Percentiles rank a stretch among this genome's conserved stretches.
These are phyloP conservation scores for Lasioglossum oenotherae DNA, from an alignment of 2,888 invertebrate genomes.

Conservation along the genomic window DNA sequence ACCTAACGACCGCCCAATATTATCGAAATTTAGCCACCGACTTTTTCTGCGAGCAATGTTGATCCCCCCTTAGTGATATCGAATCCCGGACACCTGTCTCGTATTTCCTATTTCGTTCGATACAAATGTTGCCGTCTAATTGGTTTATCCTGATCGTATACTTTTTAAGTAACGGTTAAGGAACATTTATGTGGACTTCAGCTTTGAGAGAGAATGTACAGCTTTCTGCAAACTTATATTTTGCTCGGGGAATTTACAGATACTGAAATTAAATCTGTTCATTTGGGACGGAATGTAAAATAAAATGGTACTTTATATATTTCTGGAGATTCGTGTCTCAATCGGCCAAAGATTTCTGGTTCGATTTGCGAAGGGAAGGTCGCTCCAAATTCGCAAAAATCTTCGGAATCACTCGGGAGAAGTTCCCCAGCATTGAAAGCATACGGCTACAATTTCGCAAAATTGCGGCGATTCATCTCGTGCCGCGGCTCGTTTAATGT, in stretches of 20 bases:
- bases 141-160: background rate
- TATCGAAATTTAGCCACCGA: background rate
- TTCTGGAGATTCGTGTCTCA: too few relatives aligned
- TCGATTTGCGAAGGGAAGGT: too few relatives aligned
- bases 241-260: too few relatives aligned
- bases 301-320: too few relatives aligned
- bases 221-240: too few relatives aligned
- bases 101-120: background rate
- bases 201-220: too few relatives aligned
- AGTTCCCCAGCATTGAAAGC: background rate
- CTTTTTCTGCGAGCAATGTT: background rate
- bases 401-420: background rate
- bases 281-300: too few relatives aligned
- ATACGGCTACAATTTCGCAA: background rate
- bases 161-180: background rate
- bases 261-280: too few relatives aligned
- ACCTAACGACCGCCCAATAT: background rate
- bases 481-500: background rate
- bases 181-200: too few relatives aligned
- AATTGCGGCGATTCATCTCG: background rate
- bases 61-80: background rate
- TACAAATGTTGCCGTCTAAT: background rate
- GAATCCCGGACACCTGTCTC: background rate
- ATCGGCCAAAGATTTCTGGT: too few relatives aligned
- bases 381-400: background rate